phyloP scores from a whole-genome alignment of 2,113 vertebrate species.

The Caranx melampygus region DNA sequence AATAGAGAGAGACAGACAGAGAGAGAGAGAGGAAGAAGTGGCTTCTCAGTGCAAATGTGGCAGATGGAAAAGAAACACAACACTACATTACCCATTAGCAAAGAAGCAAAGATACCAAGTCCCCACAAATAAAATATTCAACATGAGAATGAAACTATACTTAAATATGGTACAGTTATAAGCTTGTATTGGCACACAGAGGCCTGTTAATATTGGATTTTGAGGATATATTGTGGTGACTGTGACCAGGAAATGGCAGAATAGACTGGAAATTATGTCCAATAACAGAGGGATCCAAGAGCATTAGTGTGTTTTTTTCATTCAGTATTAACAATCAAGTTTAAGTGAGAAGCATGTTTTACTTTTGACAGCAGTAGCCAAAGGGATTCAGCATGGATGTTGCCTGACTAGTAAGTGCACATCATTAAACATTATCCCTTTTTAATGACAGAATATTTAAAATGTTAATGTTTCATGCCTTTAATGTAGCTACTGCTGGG shows the following conservation, averaged over 20 bases:
- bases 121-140: background rate
- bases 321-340: background rate
- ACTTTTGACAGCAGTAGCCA: slow-evolving; percentile 1
- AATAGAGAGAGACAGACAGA: no score
- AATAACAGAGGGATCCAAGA: background rate
- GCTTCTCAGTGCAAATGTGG: no score
- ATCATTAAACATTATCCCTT: slow-evolving; percentile 5
- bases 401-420: slow-evolving; percentile 5
- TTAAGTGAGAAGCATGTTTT: background rate
- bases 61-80: no score
- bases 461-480: slow-evolving; percentile 11
- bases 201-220: background rate
- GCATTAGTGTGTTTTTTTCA: slow-evolving; percentile 4
- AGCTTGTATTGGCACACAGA: background rate
- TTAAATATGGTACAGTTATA: background rate
- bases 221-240: background rate
- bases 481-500: slow-evolving; percentile 7
- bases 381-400: slow-evolving; percentile 6
- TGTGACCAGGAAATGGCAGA: slow-evolving; percentile 45
- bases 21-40: no score
- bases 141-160: background rate
- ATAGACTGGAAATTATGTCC: slow-evolving; percentile 17
- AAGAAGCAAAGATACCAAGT: background rate
- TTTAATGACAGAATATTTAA: slow-evolving; percentile 9
- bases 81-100: no score